Evolutionary conservation across 2,888 invertebrate genomes (phyloP), one percentile per base, ranked within the genome.

Genomic region (Sphecodes monilicornis): DNA sequence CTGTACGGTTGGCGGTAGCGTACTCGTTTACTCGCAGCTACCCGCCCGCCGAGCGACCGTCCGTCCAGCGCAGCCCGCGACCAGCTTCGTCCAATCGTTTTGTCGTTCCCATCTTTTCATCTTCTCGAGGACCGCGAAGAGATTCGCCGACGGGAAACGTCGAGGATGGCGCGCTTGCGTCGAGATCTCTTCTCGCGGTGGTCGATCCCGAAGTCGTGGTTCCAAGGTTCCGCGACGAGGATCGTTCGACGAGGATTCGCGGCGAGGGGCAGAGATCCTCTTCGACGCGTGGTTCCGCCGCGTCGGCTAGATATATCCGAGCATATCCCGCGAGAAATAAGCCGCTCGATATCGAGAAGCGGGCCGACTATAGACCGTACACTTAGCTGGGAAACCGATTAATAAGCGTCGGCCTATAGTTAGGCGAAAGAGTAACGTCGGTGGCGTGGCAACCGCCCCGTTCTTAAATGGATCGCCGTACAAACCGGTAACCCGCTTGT

Each of bases 1-100:
- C 91, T 92, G 92, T 92, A 92, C 87, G 89, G 91, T 90, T 90
- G 91, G 88, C 87, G 90, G 90, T 91, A 92, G 91, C 90, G 66
- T 66, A 66, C 66, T 66, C 36, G 86, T 86, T 86, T 86, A 81
- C 82, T 83, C 84, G 80, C 80, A 69, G 60, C 81, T 70, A 73
- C 64, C 75, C 60, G 54, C 71, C 80, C 64, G 72, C 69, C 71
- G 73, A 29, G 26, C 50, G 57, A 29, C 57, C 64, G 73, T 83
- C 82, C 78, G 76, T 81, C 88, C 86, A 76, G 41, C 85, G 77
- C 84, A 79, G 82, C 16, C 78, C 78, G 68, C 85, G 64, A 76
- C 66, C 78, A 84, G 71, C 84, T 75, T 80, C 76, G 76, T 60
- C 74, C 71, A 41, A 72, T 69, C 29, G 5, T 43, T 13, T 46